Percentiles rank a stretch among this genome's conserved stretches.
phyloP scores from a whole-genome alignment of 2,797 vertebrate genomes.

The Sebastes steindachneri region DNA sequence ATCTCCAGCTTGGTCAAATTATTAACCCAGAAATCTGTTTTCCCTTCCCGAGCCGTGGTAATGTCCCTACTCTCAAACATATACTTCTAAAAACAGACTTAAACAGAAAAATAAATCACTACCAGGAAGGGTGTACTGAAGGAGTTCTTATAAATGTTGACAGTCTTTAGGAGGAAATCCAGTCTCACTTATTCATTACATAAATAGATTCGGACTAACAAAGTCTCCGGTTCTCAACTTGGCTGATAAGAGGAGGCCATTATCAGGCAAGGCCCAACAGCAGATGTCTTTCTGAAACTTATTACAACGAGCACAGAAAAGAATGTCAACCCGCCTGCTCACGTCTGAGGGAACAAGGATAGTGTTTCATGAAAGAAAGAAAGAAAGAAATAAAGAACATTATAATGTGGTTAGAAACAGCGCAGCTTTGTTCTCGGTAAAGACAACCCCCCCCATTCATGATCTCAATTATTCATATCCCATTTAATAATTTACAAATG shows the following conservation, averaged over 20 bases:
- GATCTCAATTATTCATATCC: conserved; percentile 39
- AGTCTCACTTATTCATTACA: not conserved
- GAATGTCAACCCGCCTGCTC: not conserved
- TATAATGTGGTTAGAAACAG: not conserved
- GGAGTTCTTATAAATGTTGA: not conserved
- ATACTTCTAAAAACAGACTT: not conserved
- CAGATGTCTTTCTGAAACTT: conserved; percentile 3
- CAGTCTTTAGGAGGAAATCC: not conserved
- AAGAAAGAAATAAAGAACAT: not conserved
- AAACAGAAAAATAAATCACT: not conserved
- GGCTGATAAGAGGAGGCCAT: not conserved
- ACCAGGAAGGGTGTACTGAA: conserved; percentile 13
- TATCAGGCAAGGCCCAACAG: not conserved
- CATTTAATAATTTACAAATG: conserved; percentile 1
- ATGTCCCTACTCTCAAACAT: not conserved
- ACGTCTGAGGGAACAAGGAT: not conserved
- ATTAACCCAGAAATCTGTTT: conserved; percentile 9
- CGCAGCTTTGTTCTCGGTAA: conserved; percentile 4
- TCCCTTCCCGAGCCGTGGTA: not conserved
- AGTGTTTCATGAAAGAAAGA: not conserved
- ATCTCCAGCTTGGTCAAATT: not conserved
- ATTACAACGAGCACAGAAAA: not conserved
- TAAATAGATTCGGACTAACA: conserved; percentile 5
- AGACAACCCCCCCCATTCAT: not conserved
- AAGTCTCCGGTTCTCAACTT: not conserved